phyloP scores from a whole-genome alignment of 1,140 invertebrate species.

The Eueides isabella region DNA sequence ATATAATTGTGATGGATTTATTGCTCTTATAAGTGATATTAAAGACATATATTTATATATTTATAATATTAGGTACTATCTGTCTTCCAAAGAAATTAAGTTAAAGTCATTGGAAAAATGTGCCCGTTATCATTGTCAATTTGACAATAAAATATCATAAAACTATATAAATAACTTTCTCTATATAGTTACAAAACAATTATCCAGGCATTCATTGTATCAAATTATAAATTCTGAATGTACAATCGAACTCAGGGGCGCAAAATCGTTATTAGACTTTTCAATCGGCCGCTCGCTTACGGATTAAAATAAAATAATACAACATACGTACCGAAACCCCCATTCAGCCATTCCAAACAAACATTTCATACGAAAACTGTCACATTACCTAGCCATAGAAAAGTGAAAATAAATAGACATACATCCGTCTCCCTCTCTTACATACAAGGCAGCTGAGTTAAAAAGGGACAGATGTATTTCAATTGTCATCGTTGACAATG shows the following conservation, averaged over 20 bases:
- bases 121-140: background rate
- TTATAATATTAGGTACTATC: too few relatives aligned
- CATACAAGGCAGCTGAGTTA: slow-evolving; percentile 28
- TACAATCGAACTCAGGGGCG: slow-evolving; percentile 36
- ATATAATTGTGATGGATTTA: background rate
- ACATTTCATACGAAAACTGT: slow-evolving; percentile 78
- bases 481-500: slow-evolving; percentile 76
- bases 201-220: slow-evolving; percentile 4
- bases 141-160: background rate
- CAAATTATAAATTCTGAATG: slow-evolving; percentile 35
- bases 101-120: too few relatives aligned
- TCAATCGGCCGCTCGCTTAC: slow-evolving; percentile 56
- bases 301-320: slow-evolving; percentile 77
- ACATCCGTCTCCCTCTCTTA: slow-evolving; percentile 56
- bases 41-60: too few relatives aligned
- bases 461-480: slow-evolving; percentile 66
- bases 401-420: slow-evolving; percentile 76
- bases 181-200: background rate
- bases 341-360: slow-evolving; percentile 73
- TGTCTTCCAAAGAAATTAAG: too few relatives aligned
- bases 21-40: too few relatives aligned
- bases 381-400: slow-evolving; percentile 75
- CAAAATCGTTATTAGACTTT: slow-evolving; percentile 55
- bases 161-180: background rate
- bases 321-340: slow-evolving; percentile 58